Evolutionary conservation across 2,113 vertebrate species (phyloP).

Genomic region (Rhynchopsitta pachyrhyncha): DNA sequence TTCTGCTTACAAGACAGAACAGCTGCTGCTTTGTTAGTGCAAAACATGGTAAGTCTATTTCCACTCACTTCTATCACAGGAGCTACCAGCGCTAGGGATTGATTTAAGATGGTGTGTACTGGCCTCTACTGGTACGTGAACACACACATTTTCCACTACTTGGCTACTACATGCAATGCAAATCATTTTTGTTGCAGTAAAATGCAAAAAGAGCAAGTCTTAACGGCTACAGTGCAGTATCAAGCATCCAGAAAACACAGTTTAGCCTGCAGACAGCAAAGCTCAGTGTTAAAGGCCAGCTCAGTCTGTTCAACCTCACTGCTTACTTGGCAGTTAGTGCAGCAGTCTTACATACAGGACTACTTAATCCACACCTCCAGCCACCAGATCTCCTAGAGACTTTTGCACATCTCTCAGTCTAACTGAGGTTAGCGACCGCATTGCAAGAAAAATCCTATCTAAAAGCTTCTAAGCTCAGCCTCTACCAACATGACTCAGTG

Average conservation of each 20-base stretch:
- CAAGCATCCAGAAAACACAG: background rate
- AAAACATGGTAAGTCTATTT: conserved; percentile 35
- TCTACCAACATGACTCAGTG: background rate
- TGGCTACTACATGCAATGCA: background rate
- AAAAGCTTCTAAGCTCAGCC: conserved; percentile 30
- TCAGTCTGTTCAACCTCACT: background rate
- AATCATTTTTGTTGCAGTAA: background rate
- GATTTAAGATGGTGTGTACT: conserved; percentile 52
- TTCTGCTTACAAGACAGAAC: conserved; percentile 42
- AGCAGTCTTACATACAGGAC: background rate
- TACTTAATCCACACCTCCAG: background rate
- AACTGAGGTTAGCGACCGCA: background rate
- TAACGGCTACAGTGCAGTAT: conserved; percentile 25
- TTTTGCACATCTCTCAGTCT: background rate
- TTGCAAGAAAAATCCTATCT: background rate
- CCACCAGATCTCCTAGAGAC: background rate
- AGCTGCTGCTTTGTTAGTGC: conserved; percentile 59
- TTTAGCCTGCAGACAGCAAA: conserved; percentile 39
- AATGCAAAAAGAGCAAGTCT: conserved; percentile 47
- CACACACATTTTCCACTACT: background rate
- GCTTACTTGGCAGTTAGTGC: background rate
- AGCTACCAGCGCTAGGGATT: background rate
- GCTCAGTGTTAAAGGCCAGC: conserved; percentile 24
- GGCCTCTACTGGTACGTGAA: conserved; percentile 66
- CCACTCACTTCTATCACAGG: conserved; percentile 15